Conservation (phyloP, 2,113 vertebrate species). For the Lophotis ruficrista region DNA sequence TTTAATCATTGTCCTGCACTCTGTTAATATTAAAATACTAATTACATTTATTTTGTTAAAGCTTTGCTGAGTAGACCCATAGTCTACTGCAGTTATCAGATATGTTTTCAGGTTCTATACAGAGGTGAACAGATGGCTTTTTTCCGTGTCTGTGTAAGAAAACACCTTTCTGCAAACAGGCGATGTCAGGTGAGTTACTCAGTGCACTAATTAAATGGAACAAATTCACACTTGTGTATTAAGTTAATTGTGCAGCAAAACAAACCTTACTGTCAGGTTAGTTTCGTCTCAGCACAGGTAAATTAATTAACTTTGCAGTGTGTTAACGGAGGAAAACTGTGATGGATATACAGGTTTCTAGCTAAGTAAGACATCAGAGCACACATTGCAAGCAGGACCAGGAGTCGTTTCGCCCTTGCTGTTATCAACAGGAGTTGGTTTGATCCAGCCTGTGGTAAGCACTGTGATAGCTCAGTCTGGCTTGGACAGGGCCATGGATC, state of each 20-base stretch:
- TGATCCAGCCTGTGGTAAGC: not conserved
- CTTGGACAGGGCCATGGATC: not conserved
- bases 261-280: not conserved
- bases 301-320: not conserved
- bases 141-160: not conserved
- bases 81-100: not conserved
- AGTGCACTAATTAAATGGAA: not conserved
- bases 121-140: not conserved
- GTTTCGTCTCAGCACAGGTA: not conserved
- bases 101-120: not conserved
- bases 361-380: not conserved
- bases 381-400: not conserved
- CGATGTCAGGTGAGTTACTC: not conserved
- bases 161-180: not conserved
- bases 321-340: not conserved
- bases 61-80: not conserved
- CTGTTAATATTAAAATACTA: not conserved
- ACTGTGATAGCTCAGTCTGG: not conserved
- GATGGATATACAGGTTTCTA: not conserved
- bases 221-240: not conserved
- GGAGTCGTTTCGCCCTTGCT: not conserved
- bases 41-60: not conserved
- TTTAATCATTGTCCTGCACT: not conserved
- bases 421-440: not conserved
- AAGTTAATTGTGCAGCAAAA: not conserved